Base-by-base conservation (phyloP, 1,140 invertebrate species). In the Trypoxylus dichotomus region DNA sequence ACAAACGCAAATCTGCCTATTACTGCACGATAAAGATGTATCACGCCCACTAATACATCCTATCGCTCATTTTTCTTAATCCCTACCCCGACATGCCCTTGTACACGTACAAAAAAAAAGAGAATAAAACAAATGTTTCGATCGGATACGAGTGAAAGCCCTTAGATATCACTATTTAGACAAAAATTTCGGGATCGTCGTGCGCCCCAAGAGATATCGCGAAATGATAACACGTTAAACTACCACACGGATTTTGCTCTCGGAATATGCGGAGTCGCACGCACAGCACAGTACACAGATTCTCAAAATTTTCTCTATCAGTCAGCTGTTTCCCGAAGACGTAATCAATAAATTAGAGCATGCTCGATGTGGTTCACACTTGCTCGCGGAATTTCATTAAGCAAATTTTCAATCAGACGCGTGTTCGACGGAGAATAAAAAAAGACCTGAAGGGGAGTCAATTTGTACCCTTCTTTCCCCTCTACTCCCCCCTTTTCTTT, bases 261-360 rank as follows among this genome's bases (percentile, higher is more conserved):
- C 47, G 47, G 6, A 54, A 7, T 19, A 54, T 54, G 19, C 13
- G 32, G 3, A 8, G 32, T 7, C 47, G 15, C 15, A 54, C 47
- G 19, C 47, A 54, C 19, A n/a, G 47, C 19, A 54, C 1, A 54
- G n/a, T 15, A 54, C 15, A 54, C 15, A 54, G 47, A 54, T 54
- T 54, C 47, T 54, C 47, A n/a, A 54, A 54, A 54, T 54, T 54
- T 19, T 54, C 47, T 54, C 47, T 54, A 54, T 54, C 47, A 54
- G 47, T 54, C 47, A 54, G 47, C 47, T 54, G 47, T 54, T 54
- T 19, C 47, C 13, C 47, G n/a, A 54, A 19, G n/a, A 54, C 15
- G 47, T 19, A n/a, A 54, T 54, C 47, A 54, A 54, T 54, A 54
- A 54, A 54, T 6, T 54, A 54, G 47, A 19, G 47, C 47, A 54